A percentile compares a stretch with the other conserved stretches of the same genome.
phyloP scores from a whole-genome alignment of 37 sponge, comb jelly and placozoan species.

The Spongilla lacustris region DNA sequence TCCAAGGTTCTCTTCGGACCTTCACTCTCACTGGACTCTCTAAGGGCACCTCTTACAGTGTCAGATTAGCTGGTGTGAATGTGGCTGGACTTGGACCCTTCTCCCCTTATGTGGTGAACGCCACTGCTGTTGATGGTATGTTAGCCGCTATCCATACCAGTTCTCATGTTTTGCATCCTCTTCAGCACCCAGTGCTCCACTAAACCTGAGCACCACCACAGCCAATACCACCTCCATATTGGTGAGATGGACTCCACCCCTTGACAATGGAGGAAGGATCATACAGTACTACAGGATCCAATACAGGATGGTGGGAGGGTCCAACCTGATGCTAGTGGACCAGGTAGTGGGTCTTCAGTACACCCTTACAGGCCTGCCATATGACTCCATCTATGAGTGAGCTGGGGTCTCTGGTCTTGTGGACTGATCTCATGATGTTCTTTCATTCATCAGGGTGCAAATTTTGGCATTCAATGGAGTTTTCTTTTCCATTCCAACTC shows the following conservation, averaged over 20 bases:
- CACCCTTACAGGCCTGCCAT: background rate
- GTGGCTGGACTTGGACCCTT: background rate
- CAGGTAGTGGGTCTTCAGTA: background rate
- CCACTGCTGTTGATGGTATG: background rate
- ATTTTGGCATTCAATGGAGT: background rate
- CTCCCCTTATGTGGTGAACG: background rate
- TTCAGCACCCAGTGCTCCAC: background rate
- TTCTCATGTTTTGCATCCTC: background rate
- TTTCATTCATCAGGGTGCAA: background rate
- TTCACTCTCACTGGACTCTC: background rate
- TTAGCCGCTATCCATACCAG: background rate
- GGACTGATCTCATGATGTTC: too few relatives aligned
- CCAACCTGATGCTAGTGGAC: background rate
- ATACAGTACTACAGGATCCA: background rate
- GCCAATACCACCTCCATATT: background rate
- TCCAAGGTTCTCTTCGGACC: background rate
- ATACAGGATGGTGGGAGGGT: background rate
- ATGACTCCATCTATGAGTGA: background rate
- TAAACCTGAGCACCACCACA: background rate
- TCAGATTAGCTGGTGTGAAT: background rate
- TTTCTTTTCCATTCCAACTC: background rate
- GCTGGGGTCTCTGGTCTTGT: background rate
- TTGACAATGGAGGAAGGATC: background rate
- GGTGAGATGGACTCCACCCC: background rate
- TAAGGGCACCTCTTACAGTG: background rate